A percentile compares a stretch with the other conserved stretches of the same genome.
Conservation (phyloP, 2,113 vertebrate species). For the Talpa occidentalis region DNA sequence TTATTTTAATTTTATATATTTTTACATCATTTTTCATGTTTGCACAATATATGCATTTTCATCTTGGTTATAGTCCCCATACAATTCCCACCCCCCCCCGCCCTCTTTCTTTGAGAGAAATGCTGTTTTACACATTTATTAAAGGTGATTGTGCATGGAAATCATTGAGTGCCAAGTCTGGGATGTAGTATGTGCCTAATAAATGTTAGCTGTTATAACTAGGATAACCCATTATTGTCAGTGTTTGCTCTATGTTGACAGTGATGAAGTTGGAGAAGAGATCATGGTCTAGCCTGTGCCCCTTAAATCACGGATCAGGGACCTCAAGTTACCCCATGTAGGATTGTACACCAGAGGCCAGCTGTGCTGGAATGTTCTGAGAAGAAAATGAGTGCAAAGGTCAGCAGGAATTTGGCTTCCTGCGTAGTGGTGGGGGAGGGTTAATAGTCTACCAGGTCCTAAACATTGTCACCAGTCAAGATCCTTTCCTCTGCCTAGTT, state of each 20-base stretch:
- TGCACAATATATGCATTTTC: no score
- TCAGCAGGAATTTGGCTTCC: conserved; percentile 28
- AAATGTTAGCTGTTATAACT: not conserved
- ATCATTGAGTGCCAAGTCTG: not conserved
- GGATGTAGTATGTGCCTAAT: not conserved
- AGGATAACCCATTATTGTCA: not conserved
- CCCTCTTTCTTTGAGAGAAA: no score
- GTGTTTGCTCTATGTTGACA: not conserved
- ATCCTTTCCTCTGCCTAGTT: not conserved
- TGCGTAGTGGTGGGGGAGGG: not conserved
- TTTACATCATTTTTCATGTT: no score
- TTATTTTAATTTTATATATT: no score
- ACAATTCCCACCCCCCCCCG: no score
- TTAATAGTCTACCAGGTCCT: not conserved
- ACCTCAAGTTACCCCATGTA: not conserved
- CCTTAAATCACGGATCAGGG: not conserved
- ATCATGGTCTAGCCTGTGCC: not conserved
- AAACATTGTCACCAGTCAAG: not conserved
- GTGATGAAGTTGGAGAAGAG: no score
- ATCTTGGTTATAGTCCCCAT: no score
- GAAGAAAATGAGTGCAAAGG: not conserved
- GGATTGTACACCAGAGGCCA: not conserved
- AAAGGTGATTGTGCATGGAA: not conserved
- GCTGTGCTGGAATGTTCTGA: not conserved
- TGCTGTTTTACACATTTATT: not conserved